Conservation (phyloP, 2,888 invertebrate species). For the Drosophila leonis region DNA sequence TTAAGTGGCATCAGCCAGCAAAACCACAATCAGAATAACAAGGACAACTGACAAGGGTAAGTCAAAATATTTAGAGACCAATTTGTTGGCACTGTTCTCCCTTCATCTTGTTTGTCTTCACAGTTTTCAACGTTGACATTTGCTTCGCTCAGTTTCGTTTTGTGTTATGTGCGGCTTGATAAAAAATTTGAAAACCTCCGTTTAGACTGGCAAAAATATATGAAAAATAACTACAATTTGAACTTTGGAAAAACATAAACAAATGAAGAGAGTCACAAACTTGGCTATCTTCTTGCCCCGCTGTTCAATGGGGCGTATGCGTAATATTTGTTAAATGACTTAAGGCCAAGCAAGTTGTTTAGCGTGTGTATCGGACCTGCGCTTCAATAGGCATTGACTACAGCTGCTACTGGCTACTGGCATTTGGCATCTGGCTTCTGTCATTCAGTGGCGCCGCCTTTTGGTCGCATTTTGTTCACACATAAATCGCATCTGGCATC, state of each 20-base stretch:
- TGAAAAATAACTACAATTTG: not conserved
- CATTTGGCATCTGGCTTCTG: constrained; percentile 1
- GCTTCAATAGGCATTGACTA: constrained; percentile 29
- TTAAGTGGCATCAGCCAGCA: constrained; percentile 20
- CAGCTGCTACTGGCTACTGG: not conserved
- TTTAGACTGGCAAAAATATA: not conserved
- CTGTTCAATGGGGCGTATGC: constrained; percentile 41
- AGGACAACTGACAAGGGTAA: constrained; percentile 37
- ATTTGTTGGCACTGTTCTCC: constrained; percentile 16
- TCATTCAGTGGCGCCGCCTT: constrained; percentile 25
- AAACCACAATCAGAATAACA: constrained; percentile 12
- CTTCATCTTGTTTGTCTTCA: constrained; percentile 10
- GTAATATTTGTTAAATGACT: constrained; percentile 21
- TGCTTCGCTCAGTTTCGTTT: not conserved
- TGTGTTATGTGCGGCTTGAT: too few relatives aligned
- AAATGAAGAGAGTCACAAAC: not conserved
- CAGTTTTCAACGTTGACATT: constrained; percentile 34
- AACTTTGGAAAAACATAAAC: not conserved
- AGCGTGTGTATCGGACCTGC: constrained; percentile 5
- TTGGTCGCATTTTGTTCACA: constrained; percentile 34
- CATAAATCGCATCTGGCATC: constrained; percentile 47
- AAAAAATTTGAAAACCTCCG: too few relatives aligned
- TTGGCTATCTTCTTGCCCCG: not conserved
- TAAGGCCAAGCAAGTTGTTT: constrained; percentile 10
- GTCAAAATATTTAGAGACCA: constrained; percentile 45